Evolutionary conservation across 2,113 vertebrate genomes (phyloP).

Genomic region (Promerops cafer): DNA sequence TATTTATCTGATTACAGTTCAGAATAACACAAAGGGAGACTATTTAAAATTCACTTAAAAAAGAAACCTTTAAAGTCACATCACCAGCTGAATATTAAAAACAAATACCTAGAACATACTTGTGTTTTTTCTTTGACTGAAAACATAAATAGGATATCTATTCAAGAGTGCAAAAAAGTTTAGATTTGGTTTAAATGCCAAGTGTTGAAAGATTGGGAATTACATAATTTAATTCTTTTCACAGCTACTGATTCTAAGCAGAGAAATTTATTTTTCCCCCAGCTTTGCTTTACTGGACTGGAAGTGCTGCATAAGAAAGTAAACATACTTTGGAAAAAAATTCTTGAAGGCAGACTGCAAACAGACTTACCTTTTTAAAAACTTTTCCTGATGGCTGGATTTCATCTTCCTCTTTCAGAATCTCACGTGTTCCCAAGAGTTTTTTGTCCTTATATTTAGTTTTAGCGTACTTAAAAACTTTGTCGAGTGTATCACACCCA

Average conservation of each 20-base stretch:
- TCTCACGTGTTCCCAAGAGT: slow-evolving; percentile 87
- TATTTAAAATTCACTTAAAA: background rate
- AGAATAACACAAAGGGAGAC: background rate
- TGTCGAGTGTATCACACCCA: slow-evolving; percentile 86
- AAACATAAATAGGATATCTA: background rate
- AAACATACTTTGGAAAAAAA: background rate
- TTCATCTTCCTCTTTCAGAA: slow-evolving; percentile 92
- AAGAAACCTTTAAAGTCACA: background rate
- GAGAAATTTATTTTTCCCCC: background rate
- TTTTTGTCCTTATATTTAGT: slow-evolving; percentile 78
- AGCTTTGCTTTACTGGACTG: background rate
- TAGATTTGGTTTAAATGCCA: background rate
- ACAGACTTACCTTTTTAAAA: slow-evolving; percentile 88
- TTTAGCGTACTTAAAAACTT: slow-evolving; percentile 81
- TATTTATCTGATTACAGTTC: background rate
- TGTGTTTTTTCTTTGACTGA: background rate
- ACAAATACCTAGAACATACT: background rate
- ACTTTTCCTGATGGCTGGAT: slow-evolving; percentile 88
- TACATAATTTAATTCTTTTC: background rate
- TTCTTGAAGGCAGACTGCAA: background rate
- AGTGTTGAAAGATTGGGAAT: background rate
- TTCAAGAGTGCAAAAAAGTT: background rate
- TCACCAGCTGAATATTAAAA: background rate
- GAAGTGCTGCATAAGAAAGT: background rate
- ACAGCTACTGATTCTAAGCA: background rate